Conservation (phyloP, 2,888 invertebrate genomes). For the Sesamia inferens region DNA sequence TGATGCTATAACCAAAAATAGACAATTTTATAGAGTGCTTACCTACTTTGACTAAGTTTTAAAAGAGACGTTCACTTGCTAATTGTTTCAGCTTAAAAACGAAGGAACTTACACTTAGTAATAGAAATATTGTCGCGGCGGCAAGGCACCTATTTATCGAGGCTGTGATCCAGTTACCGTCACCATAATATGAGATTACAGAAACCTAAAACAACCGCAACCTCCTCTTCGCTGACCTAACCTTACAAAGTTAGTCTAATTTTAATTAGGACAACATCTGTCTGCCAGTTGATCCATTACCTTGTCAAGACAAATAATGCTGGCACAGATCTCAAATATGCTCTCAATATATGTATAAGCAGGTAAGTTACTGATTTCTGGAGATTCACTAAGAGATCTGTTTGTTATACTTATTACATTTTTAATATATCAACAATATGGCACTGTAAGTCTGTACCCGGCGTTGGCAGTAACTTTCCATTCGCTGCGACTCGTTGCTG, state of each 20-base stretch:
- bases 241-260: constrained; percentile 9
- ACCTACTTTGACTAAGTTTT: constrained; percentile 10
- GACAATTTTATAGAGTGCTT: not conserved
- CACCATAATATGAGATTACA: constrained; percentile 11
- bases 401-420: constrained; percentile 30
- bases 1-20: constrained; percentile 53
- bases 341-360: not conserved
- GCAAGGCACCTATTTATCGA: constrained; percentile 13
- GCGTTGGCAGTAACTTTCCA: constrained; percentile 75
- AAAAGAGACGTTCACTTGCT: constrained; percentile 19
- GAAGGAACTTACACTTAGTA: not conserved
- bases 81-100: constrained; percentile 23
- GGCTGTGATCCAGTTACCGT: not conserved
- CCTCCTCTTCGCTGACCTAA: not conserved
- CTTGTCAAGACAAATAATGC: not conserved
- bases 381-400: constrained; percentile 30
- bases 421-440: constrained; percentile 49
- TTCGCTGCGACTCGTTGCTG: constrained; percentile 60
- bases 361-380: constrained; percentile 1
- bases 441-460: constrained; percentile 26
- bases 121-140: constrained; percentile 1
- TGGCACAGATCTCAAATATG: not conserved
- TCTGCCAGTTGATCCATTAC: not conserved
- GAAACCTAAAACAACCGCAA: constrained; percentile 21
- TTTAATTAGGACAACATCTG: constrained; percentile 16